Conservation (phyloP, 2,113 vertebrate genomes). For the Erythrocercus mccallii region DNA sequence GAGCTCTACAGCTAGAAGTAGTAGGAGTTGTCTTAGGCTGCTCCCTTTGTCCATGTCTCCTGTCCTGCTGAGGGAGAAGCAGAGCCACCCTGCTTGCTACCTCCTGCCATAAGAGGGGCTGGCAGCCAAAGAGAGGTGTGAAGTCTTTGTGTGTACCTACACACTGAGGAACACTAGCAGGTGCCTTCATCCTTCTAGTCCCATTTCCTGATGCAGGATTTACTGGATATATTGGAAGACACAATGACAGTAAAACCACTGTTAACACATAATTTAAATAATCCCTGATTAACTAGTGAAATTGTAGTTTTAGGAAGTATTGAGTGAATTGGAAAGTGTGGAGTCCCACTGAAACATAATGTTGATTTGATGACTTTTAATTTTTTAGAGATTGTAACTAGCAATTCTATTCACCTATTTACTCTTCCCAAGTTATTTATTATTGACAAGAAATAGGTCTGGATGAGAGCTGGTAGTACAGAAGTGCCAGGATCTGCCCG, state of each 20-base stretch:
- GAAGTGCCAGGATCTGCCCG: background rate
- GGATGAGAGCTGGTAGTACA: background rate
- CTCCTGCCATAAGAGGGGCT: background rate
- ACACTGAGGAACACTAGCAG: background rate
- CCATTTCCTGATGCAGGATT: background rate
- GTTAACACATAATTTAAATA: conserved; percentile 35
- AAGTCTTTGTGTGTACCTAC: background rate
- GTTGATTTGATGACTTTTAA: conserved; percentile 25
- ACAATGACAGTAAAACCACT: background rate
- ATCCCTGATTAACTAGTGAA: conserved; percentile 46
- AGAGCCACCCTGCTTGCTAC: background rate
- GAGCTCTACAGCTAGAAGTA: background rate
- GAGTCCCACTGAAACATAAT: conserved; percentile 5
- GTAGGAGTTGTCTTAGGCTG: background rate
- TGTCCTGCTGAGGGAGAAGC: background rate
- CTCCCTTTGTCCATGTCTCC: too few relatives aligned
- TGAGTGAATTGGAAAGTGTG: conserved; percentile 2
- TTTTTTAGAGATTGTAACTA: conserved; percentile 21
- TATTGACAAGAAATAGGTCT: conserved; percentile 20
- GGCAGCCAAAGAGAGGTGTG: background rate
- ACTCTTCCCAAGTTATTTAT: conserved; percentile 12
- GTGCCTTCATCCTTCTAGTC: background rate
- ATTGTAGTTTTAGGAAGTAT: conserved; percentile 44
- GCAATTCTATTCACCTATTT: background rate
- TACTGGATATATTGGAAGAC: background rate